phyloP scores from a whole-genome alignment of 1,140 invertebrate genomes.

The Drosophila nigromelanica region DNA sequence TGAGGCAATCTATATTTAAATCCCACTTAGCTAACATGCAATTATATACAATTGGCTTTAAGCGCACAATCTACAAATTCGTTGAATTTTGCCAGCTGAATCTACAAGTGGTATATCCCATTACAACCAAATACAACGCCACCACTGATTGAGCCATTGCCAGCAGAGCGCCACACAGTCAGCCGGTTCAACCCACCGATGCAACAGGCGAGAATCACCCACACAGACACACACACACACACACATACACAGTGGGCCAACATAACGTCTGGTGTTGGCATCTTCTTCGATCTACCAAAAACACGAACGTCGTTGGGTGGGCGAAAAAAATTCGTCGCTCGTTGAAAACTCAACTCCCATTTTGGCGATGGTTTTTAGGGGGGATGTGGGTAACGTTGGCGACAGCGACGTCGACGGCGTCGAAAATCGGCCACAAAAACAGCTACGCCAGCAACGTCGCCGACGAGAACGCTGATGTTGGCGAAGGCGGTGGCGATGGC shows the following conservation, averaged over 20 bases:
- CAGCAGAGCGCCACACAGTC: slow-evolving; percentile 38
- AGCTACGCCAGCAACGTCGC: slow-evolving; percentile 28
- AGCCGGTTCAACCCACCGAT: slow-evolving; percentile 41
- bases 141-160: slow-evolving; percentile 80
- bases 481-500: slow-evolving; percentile 18
- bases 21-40: neutral
- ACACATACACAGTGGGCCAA: slow-evolving; percentile 10
- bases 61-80: neutral
- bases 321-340: slow-evolving; percentile 59
- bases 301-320: slow-evolving; percentile 46
- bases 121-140: slow-evolving; percentile 74
- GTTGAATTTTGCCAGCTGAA: slow-evolving; percentile 37
- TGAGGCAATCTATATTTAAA: neutral
- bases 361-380: slow-evolving; percentile 20
- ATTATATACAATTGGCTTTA: neutral
- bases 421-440: slow-evolving; percentile 81
- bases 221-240: slow-evolving; percentile 16
- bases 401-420: slow-evolving; percentile 42
- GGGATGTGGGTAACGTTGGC: neutral
- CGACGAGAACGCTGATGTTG: slow-evolving; percentile 18
- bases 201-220: slow-evolving; percentile 34
- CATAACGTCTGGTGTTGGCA: slow-evolving; percentile 33
- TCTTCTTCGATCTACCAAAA: slow-evolving; percentile 70
- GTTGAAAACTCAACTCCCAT: slow-evolving; percentile 49
- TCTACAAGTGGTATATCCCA: slow-evolving; percentile 79